Percentiles rank a stretch among this genome's conserved stretches.
Evolutionary conservation across 2,888 invertebrate genomes (phyloP).

Genomic region (Elegia similella): DNA sequence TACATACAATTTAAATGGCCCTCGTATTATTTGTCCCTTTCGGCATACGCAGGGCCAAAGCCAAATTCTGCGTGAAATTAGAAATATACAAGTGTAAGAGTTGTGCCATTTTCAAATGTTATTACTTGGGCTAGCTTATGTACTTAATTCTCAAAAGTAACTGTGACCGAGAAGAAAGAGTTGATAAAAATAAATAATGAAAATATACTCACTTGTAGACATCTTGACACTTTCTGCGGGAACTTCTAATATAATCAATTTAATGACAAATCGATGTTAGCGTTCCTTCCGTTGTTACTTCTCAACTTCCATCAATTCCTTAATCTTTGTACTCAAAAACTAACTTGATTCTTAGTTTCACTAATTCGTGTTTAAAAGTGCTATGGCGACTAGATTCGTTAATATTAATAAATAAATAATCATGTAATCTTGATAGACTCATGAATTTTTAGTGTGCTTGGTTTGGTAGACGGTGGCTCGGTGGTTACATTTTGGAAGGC

Average conservation of each 20-base stretch:
- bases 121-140: too few species aligned
- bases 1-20: too few species aligned
- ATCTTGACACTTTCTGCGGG: constrained; percentile 55
- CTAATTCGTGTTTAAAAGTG: constrained; percentile 72
- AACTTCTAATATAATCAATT: constrained; percentile 71
- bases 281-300: constrained; percentile 56
- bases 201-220: constrained; percentile 70
- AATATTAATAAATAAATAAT: constrained; percentile 71
- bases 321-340: constrained; percentile 62
- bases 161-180: not conserved
- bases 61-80: too few species aligned
- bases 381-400: constrained; percentile 79
- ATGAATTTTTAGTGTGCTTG: constrained; percentile 62
- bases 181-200: not conserved
- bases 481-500: constrained; percentile 73
- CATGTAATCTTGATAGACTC: constrained; percentile 72
- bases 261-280: constrained; percentile 71
- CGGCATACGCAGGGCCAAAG: too few species aligned
- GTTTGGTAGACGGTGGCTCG: constrained; percentile 58
- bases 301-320: constrained; percentile 41
- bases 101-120: too few species aligned
- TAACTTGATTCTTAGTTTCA: constrained; percentile 43
- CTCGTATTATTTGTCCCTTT: too few species aligned
- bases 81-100: too few species aligned
- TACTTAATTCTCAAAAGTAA: too few species aligned